Conservation (phyloP, 2,797 vertebrate genomes). For the Poecilia wingei region DNA sequence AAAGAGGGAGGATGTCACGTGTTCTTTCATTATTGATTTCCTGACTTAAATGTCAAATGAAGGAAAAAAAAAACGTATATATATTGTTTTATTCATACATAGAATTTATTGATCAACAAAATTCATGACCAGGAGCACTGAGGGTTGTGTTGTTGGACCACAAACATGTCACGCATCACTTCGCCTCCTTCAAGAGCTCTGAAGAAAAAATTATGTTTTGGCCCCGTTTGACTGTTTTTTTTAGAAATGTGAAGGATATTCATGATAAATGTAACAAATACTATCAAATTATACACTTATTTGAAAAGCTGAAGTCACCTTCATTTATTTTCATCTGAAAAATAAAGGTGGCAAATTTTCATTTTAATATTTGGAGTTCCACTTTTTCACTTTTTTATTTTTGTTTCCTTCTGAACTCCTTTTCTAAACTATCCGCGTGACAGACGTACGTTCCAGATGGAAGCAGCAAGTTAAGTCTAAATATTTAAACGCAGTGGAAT, state of each 20-base stretch:
- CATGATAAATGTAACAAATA: too few relatives aligned
- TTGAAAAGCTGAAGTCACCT: too few relatives aligned
- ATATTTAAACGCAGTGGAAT: constrained; percentile 63
- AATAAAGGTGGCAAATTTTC: constrained; percentile 20
- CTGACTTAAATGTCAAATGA: constrained; percentile 20
- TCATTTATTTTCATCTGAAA: too few relatives aligned
- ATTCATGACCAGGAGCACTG: too few relatives aligned
- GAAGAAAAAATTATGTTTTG: too few relatives aligned
- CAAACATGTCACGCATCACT: too few relatives aligned
- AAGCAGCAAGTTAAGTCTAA: constrained; percentile 50
- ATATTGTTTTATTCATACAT: constrained; percentile 51
- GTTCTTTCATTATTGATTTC: neutral
- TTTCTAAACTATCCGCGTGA: constrained; percentile 23
- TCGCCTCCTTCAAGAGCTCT: too few relatives aligned
- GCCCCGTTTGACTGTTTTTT: too few relatives aligned
- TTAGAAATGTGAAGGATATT: too few relatives aligned
- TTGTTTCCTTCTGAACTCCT: neutral
- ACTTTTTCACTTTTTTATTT: neutral
- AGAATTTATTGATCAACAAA: constrained; percentile 16
- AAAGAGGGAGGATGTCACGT: constrained; percentile 23
- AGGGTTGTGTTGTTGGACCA: too few relatives aligned
- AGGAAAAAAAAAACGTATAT: constrained; percentile 41
- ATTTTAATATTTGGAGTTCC: constrained; percentile 46
- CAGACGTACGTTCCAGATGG: constrained; percentile 41
- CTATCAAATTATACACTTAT: too few relatives aligned